A percentile compares a stretch with the other conserved stretches of the same genome.
Evolutionary conservation across 2,113 vertebrate genomes (phyloP).

Genomic region (Epinephelus moara): DNA sequence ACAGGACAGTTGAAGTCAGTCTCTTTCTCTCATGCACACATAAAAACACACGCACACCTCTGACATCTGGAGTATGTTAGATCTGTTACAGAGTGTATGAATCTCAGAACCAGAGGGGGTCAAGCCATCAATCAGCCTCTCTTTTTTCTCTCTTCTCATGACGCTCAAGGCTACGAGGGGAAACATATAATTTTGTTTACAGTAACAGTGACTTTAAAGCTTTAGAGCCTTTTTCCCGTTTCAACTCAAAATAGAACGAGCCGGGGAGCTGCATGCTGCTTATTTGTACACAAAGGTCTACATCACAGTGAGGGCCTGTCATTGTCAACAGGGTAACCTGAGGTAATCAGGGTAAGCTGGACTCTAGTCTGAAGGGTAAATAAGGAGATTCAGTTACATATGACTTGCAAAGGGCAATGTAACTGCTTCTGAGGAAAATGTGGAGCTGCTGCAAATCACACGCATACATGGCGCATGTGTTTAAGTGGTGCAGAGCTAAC

Average conservation of each 20-base stretch:
- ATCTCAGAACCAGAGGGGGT: slow-evolving; percentile 65
- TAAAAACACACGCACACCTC: slow-evolving; percentile 26
- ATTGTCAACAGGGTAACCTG: slow-evolving; percentile 12
- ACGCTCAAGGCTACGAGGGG: slow-evolving; percentile 32
- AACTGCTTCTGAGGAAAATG: slow-evolving; percentile 46
- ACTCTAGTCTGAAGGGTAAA: slow-evolving; percentile 46
- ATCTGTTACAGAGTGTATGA: slow-evolving; percentile 62
- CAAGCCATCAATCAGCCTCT: slow-evolving; percentile 66
- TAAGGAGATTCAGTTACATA: slow-evolving; percentile 61
- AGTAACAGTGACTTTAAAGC: slow-evolving; percentile 42
- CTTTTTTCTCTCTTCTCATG: slow-evolving; percentile 3
- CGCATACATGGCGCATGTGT: neutral
- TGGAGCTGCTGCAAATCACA: slow-evolving; percentile 22
- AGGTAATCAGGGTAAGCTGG: slow-evolving; percentile 40
- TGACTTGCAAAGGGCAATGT: slow-evolving; percentile 48
- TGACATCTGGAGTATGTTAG: slow-evolving; percentile 75
- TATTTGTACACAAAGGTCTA: slow-evolving; percentile 17
- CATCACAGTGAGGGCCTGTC: slow-evolving; percentile 15
- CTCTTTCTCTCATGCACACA: neutral
- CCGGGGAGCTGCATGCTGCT: slow-evolving; percentile 13
- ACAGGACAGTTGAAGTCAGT: neutral
- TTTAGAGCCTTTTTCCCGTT: slow-evolving; percentile 14
- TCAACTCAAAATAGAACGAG: slow-evolving; percentile 35
- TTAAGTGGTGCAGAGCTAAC: slow-evolving; percentile 35
- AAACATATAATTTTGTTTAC: slow-evolving; percentile 57